Evolutionary conservation across 2,888 invertebrate species (phyloP).

Genomic region (Hartigia nigra): DNA sequence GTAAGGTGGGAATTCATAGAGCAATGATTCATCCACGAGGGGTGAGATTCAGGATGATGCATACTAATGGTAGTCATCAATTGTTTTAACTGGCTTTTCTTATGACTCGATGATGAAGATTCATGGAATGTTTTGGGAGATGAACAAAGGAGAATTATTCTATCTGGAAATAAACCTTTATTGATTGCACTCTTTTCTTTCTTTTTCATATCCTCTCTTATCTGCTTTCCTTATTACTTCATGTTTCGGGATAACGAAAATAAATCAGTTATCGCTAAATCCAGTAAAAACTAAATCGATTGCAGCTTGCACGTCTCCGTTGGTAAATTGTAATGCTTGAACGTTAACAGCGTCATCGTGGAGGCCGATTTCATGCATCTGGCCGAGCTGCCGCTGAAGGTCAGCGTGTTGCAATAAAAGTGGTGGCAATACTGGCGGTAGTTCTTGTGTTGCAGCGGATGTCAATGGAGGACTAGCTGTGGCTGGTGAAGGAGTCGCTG

Average conservation of each 20-base stretch:
- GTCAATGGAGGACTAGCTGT: conserved; percentile 26
- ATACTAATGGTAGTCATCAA: background rate
- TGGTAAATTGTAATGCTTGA: conserved; percentile 84
- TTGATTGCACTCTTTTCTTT: background rate
- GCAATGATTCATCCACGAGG: background rate
- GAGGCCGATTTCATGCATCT: conserved; percentile 93
- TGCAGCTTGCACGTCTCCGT: conserved; percentile 91
- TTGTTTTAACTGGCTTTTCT: background rate
- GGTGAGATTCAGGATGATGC: background rate
- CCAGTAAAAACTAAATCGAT: conserved; percentile 88
- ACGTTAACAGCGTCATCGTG: conserved; percentile 84
- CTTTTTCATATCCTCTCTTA: background rate
- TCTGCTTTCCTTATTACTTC: background rate
- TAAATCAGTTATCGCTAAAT: conserved; percentile 54
- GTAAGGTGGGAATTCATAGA: background rate
- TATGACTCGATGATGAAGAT: background rate
- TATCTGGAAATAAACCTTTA: background rate
- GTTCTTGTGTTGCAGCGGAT: conserved; percentile 28
- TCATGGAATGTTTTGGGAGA: background rate
- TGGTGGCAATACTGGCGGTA: conserved; percentile 37
- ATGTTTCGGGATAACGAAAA: background rate
- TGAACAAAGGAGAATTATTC: background rate
- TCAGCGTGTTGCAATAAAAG: conserved; percentile 43
- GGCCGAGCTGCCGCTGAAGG: conserved; percentile 72
- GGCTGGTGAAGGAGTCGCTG: conserved; percentile 41